Evolutionary conservation across 2,113 vertebrate genomes (phyloP).

Genomic region (Drymodes brunneopygia): DNA sequence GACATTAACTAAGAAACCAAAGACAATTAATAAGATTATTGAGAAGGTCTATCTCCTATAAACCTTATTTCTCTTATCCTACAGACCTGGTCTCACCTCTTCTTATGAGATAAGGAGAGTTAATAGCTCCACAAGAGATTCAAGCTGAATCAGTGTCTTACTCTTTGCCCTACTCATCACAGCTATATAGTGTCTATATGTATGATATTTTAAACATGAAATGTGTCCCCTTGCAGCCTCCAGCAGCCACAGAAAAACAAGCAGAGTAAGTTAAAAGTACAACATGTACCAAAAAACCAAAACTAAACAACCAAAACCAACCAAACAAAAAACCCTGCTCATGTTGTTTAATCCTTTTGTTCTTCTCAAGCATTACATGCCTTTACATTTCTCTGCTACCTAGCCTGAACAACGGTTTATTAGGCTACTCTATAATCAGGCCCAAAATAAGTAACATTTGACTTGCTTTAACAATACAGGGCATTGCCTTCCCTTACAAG

Average conservation of each 20-base stretch:
- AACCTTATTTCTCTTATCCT: not conserved
- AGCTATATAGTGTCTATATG: rapidly evolving
- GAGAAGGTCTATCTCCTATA: not conserved
- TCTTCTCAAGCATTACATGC: not conserved
- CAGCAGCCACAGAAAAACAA: not conserved
- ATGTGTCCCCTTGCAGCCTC: not conserved
- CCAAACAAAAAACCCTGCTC: too few relatives aligned
- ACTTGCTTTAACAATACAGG: not conserved
- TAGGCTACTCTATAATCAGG: not conserved
- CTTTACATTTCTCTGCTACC: rapidly evolving
- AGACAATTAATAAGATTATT: not conserved
- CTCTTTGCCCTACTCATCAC: not conserved
- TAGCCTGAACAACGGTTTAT: not conserved
- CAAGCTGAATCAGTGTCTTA: not conserved
- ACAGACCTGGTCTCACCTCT: not conserved
- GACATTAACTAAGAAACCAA: not conserved
- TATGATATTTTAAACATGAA: not conserved
- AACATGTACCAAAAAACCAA: not conserved
- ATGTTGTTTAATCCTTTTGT: not conserved
- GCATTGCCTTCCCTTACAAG: not conserved
- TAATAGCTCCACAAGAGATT: not conserved
- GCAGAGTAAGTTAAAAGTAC: not conserved
- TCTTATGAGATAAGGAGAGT: not conserved
- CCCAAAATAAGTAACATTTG: not conserved
- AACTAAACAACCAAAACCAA: too few relatives aligned